These are phyloP conservation scores for Rhagonycha fulva DNA, from an alignment of 2,888 invertebrate genomes.

Conservation along the genomic window DNA sequence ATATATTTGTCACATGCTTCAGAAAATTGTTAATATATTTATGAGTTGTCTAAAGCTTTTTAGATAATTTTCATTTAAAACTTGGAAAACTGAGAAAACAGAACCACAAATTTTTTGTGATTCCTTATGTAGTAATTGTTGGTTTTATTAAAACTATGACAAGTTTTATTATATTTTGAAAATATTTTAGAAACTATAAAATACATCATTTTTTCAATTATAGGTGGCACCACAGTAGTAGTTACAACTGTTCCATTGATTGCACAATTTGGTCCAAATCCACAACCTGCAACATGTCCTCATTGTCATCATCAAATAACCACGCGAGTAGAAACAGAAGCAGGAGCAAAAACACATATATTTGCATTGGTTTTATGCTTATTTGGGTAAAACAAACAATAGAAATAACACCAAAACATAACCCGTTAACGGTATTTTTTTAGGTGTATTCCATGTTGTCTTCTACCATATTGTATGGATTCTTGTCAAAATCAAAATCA, in stretches of 20 bases:
- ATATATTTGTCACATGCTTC: no score
- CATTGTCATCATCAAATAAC: slow-evolving; percentile 45
- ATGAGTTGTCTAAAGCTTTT: no score
- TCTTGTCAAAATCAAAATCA: slow-evolving; percentile 36
- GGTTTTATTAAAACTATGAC: no score
- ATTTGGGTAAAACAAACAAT: slow-evolving; percentile 9
- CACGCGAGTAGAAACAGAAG: slow-evolving; percentile 43
- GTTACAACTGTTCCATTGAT: slow-evolving; percentile 16
- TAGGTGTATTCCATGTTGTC: slow-evolving; percentile 34
- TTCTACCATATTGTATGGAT: slow-evolving; percentile 35
- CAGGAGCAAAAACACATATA: slow-evolving; percentile 50
- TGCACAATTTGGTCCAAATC: slow-evolving; percentile 40
- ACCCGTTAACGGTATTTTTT: background rate
- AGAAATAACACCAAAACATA: background rate
- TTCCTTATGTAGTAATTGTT: no score
- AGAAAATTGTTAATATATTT: no score
- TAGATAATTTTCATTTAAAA: no score
- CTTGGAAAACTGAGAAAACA: no score
- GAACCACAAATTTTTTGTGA: no score
- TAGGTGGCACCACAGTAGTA: slow-evolving; percentile 22
- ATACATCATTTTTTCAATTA: background rate
- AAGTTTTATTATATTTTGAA: no score
- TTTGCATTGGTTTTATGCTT: slow-evolving; percentile 45
- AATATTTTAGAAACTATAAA: background rate
- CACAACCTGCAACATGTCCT: slow-evolving; percentile 48